Percentiles rank a stretch among this genome's conserved stretches.
Conservation (phyloP, 2,113 vertebrate species). For the Zosterops hypoxanthus region DNA sequence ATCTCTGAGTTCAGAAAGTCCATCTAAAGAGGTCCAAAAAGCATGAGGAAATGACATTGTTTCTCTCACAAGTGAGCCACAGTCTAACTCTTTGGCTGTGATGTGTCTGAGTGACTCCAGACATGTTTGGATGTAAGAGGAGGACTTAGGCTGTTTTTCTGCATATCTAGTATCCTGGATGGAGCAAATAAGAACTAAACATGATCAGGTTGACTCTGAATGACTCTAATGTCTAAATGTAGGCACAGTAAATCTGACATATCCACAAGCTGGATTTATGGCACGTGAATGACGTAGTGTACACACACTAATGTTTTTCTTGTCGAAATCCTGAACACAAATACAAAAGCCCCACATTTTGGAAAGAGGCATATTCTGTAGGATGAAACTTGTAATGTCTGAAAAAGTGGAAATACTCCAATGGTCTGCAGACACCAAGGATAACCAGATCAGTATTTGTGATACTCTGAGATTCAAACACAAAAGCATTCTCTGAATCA, state of each 20-base stretch:
- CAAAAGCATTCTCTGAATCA: not conserved
- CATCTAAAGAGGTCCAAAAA: not conserved
- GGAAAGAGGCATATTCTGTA: not conserved
- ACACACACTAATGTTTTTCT: not conserved
- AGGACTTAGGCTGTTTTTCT: not conserved
- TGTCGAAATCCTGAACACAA: not conserved
- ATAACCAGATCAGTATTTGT: not conserved
- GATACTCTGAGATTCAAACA: not conserved
- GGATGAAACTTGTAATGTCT: not conserved
- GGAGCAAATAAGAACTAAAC: not conserved
- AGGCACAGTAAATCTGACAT: not conserved
- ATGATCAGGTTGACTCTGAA: not conserved
- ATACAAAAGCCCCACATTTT: not conserved
- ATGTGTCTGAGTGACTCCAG: not conserved
- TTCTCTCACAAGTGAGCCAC: not conserved
- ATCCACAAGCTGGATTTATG: not conserved
- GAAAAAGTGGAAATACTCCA: not conserved
- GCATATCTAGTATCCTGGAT: not conserved
- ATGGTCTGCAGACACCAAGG: not conserved
- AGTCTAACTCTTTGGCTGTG: not conserved
- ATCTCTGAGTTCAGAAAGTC: not conserved
- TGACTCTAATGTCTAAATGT: not conserved
- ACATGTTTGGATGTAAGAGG: not conserved
- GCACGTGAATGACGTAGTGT: not conserved
- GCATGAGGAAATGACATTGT: not conserved